phyloP scores from a whole-genome alignment of 2,888 invertebrate species.

The Trissoscelio sp. region DNA sequence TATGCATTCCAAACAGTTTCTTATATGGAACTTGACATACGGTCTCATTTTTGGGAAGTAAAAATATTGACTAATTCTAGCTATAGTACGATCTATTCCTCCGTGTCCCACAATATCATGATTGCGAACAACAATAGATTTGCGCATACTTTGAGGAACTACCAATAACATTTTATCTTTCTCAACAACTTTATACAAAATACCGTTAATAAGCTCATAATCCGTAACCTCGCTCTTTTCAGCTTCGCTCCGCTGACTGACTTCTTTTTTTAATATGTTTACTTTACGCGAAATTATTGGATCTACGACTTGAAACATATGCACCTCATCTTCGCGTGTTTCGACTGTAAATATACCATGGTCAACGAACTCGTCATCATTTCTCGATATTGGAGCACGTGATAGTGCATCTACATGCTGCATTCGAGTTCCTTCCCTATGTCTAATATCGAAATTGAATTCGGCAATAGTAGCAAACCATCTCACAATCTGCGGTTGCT shows the following conservation, averaged over 20 bases:
- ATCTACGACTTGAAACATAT: background rate
- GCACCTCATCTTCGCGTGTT: slow-evolving; percentile 8
- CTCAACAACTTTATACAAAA: background rate
- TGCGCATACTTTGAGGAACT: slow-evolving; percentile 5
- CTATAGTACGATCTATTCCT: slow-evolving; percentile 33
- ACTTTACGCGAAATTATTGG: background rate
- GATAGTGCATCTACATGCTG: slow-evolving; percentile 3
- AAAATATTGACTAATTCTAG: slow-evolving; percentile 52
- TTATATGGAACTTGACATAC: slow-evolving; percentile 63
- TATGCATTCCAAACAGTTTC: slow-evolving; percentile 68
- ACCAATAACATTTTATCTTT: background rate
- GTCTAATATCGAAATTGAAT: slow-evolving; percentile 73
- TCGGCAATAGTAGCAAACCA: slow-evolving; percentile 59
- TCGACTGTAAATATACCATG: background rate
- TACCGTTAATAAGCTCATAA: background rate
- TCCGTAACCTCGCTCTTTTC: background rate
- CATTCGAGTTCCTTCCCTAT: slow-evolving; percentile 1
- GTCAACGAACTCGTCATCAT: background rate
- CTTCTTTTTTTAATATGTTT: background rate
- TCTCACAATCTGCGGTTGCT: background rate
- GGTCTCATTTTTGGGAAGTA: slow-evolving; percentile 63
- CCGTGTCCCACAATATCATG: slow-evolving; percentile 47
- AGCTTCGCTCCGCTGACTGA: background rate
- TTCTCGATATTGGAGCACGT: background rate
- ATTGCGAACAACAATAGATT: background rate